phyloP scores from a whole-genome alignment of 2,113 vertebrate species.

The Sisor rabdophorus region DNA sequence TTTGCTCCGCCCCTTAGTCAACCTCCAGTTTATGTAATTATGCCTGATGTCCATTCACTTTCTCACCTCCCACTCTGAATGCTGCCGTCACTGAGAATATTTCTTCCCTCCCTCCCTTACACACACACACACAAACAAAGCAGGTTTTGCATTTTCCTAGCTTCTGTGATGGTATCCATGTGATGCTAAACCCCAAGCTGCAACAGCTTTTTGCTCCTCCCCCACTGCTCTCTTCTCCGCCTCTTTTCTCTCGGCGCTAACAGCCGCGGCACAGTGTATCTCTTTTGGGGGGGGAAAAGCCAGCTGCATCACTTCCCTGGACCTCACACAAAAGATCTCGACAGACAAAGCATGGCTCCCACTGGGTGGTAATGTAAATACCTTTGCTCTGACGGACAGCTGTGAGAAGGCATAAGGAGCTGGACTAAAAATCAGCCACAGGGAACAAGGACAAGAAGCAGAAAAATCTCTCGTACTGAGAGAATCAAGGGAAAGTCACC shows the following conservation, averaged over 20 bases:
- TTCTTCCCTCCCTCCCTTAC: slow-evolving; percentile 1
- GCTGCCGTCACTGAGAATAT: slow-evolving; percentile 22
- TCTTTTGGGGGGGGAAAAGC: slow-evolving; percentile 22
- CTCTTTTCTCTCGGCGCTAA: slow-evolving; percentile 41
- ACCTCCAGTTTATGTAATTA: slow-evolving; percentile 35
- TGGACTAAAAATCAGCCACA: background rate
- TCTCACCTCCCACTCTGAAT: slow-evolving; percentile 16
- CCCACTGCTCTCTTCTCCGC: slow-evolving; percentile 53
- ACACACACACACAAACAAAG: background rate
- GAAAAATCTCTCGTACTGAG: slow-evolving; percentile 24
- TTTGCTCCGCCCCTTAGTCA: background rate
- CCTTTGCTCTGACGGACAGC: slow-evolving; percentile 32
- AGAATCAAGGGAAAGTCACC: slow-evolving; percentile 39
- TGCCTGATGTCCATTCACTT: slow-evolving; percentile 27
- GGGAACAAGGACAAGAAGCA: slow-evolving; percentile 2
- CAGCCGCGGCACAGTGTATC: slow-evolving; percentile 23
- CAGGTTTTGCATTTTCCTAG: background rate
- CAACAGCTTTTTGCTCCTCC: slow-evolving; percentile 56
- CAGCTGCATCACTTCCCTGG: slow-evolving; percentile 5
- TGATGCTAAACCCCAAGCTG: slow-evolving; percentile 60
- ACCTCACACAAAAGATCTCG: background rate
- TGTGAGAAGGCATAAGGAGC: background rate
- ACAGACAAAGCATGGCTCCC: slow-evolving; percentile 36
- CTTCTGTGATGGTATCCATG: slow-evolving; percentile 45
- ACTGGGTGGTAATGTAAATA: slow-evolving; percentile 32